Evolutionary conservation across 1,140 invertebrate species (phyloP), one percentile per base, ranked within the genome.

Genomic region (Lepidurus arcticus): DNA sequence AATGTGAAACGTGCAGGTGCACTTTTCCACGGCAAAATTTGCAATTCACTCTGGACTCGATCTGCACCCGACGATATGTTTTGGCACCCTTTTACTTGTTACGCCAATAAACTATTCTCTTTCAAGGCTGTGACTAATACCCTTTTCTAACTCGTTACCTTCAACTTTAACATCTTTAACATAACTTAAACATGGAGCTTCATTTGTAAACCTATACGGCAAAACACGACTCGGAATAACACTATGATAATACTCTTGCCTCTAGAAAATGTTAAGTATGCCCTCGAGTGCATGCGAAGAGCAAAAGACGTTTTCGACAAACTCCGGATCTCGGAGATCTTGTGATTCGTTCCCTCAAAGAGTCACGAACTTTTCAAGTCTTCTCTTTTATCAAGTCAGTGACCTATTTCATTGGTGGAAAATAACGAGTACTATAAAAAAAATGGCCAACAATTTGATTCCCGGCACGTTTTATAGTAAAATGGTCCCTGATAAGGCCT

Each of bases 311-410:
- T 47, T 47, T 16, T 47, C 21, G 9, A 65, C 53, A 65, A 65
- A 65, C 16, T 21, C 21, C 16, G 53, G 53, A 65, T 65, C 10
- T 65, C 6, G 13, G 21, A 1, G 21, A 21, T 21, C 53, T 4
- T 21, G 53, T 65, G 53, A 65, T 65, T 65, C 13, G 16, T 65
- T 7, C 53, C 21, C 53, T 65, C 53, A 9, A 7, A 16, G 6
- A 65, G 53, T 65, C 53, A 65, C 53, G 53, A 65, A 65, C n/a
- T 65, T n/a, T 65, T 65, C 16, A 21, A 65, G 21, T 34, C 34
- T 34, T 34, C 53, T n/a, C 53, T 65, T 65, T 65, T 13, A 65
- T 65, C 53, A 65, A 65, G 53, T 65, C 53, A 65, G 53, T 65
- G 53, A 65, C 53, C 53, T 65, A 65, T 65, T 65, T 65, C 53